Evolutionary conservation across 1,140 invertebrate genomes (phyloP), one percentile per base, ranked within the genome.

Genomic region (Hirudo medicinalis): DNA sequence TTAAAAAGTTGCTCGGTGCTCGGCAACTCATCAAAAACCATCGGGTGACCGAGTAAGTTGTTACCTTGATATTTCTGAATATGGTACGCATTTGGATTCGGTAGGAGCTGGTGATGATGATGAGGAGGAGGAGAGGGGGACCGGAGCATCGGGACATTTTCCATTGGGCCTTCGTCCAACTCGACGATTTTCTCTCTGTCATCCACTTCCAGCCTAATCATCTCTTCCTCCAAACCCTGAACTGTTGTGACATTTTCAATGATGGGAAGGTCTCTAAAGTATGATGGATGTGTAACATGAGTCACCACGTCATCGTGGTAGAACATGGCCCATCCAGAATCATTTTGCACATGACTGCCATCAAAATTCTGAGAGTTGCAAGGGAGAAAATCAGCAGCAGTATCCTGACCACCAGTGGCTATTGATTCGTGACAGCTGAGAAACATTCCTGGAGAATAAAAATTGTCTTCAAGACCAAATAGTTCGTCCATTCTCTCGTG

Each of bases 371-470:
- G 57, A 63, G 57, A 63, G 29, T 63, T 22, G 57, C 29, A 49
- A 17, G 43, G 43, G 15, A 49, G 29, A 20, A 63, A 63, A n/a
- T 63, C 57, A n/a, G 57, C 57, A 25, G 57, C 57, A 0, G 22
- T 63, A 20, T 63, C 57, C 29, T 63, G 57, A 32, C 29, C 29
- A 15, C 57, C 57, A 1, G 57, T 63, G 22, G 57, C 57, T 3
- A 63, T 63, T 13, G 22, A 25, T 63, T 63, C 57, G 57, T 63
- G 57, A 15, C 57, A 63, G 19, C 57, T 63, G 22, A 63, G 29
- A 63, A 63, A 63, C 29, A 63, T 63, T 25, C 57, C 57, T 11
- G 57, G 57, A 9, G 57, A 63, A 32, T 63, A 63, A 63, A 63
- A 63, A 22, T 63, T 63, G 8, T 63, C 57, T 25, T 22, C 22